Evolutionary conservation across 2,888 invertebrate species (phyloP).

Genomic region (Crepidodera aurea): DNA sequence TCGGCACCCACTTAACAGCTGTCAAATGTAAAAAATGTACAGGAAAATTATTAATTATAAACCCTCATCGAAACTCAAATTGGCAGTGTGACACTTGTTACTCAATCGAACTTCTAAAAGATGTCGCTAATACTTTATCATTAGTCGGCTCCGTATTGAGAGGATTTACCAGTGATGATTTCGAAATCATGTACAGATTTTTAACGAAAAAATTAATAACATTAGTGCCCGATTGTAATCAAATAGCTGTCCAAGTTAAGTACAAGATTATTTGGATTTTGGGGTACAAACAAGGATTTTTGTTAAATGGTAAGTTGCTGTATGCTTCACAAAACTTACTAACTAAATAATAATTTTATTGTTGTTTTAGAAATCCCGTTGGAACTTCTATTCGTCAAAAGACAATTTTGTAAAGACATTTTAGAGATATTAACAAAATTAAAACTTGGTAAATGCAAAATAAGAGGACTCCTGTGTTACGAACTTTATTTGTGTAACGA

Average conservation of each 20-base stretch:
- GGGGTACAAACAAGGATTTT: constrained; percentile 66
- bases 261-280: constrained; percentile 70
- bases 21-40: constrained; percentile 59
- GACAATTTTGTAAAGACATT: constrained; percentile 69
- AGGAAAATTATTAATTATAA: constrained; percentile 67
- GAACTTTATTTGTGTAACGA: constrained; percentile 49
- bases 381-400: constrained; percentile 67
- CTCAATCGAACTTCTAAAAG: constrained; percentile 57
- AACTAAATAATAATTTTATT: no score
- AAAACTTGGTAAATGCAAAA: constrained; percentile 63
- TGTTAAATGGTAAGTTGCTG: constrained; percentile 67
- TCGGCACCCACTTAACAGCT: constrained; percentile 61
- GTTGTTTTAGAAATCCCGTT: constrained; percentile 66
- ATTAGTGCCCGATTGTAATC: constrained; percentile 68
- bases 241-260: constrained; percentile 70
- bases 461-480: constrained; percentile 57
- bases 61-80: constrained; percentile 63
- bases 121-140: constrained; percentile 64
- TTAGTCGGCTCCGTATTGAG: constrained; percentile 67
- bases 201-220: constrained; percentile 64
- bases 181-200: constrained; percentile 67
- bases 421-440: constrained; percentile 67
- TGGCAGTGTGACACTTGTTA: constrained; percentile 71
- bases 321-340: no score
- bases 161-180: constrained; percentile 63